Conservation (phyloP, 2,113 vertebrate genomes). For the Callithrix jacchus region DNA sequence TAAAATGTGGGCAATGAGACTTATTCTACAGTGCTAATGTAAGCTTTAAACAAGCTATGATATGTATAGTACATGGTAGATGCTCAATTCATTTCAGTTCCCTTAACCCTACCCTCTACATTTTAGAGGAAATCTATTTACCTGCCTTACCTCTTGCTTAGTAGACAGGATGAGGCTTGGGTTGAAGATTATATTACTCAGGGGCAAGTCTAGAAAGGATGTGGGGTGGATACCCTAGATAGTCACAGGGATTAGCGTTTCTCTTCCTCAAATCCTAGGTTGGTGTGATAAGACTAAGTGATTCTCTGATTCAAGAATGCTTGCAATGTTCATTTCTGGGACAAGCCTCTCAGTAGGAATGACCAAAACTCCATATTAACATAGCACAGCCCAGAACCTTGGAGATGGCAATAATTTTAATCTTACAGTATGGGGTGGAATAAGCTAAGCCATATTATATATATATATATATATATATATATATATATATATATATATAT, state of each 20-base stretch:
- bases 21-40: neutral
- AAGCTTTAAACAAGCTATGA: neutral
- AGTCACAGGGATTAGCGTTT: neutral
- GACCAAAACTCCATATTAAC: neutral
- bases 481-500: no score
- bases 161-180: neutral
- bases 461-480: no score
- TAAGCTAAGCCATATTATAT: neutral
- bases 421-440: neutral
- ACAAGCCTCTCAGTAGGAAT: neutral
- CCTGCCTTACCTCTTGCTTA: neutral
- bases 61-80: neutral
- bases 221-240: neutral
- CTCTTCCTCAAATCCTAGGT: neutral
- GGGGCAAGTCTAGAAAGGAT: neutral
- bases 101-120: neutral
- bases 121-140: conserved; percentile 27
- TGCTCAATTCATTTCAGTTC: neutral
- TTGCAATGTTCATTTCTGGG: conserved; percentile 20
- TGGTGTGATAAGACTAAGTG: neutral
- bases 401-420: neutral
- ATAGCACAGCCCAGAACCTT: neutral
- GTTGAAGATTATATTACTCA: neutral
- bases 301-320: neutral
- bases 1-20: neutral